Evolutionary conservation across 2,797 vertebrate species (phyloP).

Genomic region (Halcyon badia): DNA sequence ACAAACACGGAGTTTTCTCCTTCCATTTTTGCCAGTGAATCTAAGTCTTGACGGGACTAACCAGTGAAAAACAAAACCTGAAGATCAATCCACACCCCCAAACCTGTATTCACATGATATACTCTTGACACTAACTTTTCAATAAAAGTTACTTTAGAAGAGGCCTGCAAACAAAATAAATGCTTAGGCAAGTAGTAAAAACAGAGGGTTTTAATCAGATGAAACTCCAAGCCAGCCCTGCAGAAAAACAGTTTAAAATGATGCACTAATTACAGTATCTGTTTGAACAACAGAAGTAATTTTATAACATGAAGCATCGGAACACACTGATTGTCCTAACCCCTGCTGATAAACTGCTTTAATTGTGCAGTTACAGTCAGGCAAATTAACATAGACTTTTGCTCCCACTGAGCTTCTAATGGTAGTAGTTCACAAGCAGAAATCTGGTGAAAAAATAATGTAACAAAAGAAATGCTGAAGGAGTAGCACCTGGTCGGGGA

Average conservation of each 20-base stretch:
- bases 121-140: not conserved
- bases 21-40: not conserved
- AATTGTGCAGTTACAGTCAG: slow-evolving; percentile 76
- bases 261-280: slow-evolving; percentile 76
- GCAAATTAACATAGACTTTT: slow-evolving; percentile 74
- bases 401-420: slow-evolving; percentile 71
- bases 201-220: not conserved
- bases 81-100: not conserved
- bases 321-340: slow-evolving; percentile 74
- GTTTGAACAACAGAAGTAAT: slow-evolving; percentile 79
- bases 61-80: not conserved
- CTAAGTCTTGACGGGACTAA: not conserved
- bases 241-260: slow-evolving; percentile 63
- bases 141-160: not conserved
- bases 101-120: not conserved
- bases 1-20: not conserved
- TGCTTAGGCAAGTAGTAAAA: slow-evolving; percentile 16
- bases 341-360: slow-evolving; percentile 75
- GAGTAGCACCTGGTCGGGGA: not conserved
- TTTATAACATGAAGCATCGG: slow-evolving; percentile 71
- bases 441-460: slow-evolving; percentile 9
- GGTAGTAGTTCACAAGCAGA: slow-evolving; percentile 60
- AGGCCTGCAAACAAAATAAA: not conserved
- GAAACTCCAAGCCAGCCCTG: not conserved
- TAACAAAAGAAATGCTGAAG: not conserved